phyloP scores from a whole-genome alignment of 1,140 invertebrate species.

The Cyphomyrmex costatus region DNA sequence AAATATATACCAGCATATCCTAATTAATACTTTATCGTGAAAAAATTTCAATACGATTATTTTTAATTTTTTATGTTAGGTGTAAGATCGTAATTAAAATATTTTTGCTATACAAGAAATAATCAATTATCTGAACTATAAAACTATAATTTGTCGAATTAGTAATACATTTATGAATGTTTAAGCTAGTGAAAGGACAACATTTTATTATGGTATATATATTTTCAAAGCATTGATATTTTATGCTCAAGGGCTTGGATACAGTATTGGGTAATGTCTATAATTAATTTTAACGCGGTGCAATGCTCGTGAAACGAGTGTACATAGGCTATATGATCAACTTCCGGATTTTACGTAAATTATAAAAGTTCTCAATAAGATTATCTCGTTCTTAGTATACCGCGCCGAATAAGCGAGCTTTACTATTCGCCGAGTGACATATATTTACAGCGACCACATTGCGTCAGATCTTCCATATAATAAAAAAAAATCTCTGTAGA shows the following conservation, averaged over 20 bases:
- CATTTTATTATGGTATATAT: slow-evolving; percentile 14
- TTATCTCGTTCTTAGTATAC: slow-evolving; percentile 67
- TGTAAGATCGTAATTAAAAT: background rate
- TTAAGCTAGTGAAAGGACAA: background rate
- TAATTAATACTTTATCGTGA: background rate
- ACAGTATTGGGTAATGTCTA: slow-evolving; percentile 66
- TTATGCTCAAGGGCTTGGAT: slow-evolving; percentile 78
- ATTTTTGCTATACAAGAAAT: background rate
- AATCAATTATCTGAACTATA: background rate
- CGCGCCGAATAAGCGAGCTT: slow-evolving; percentile 66
- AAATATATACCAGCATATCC: slow-evolving; percentile 26
- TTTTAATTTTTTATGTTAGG: background rate
- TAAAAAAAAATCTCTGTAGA: slow-evolving; percentile 5
- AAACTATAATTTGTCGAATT: background rate
- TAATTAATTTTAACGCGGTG: slow-evolving; percentile 68
- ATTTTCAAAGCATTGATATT: slow-evolving; percentile 53
- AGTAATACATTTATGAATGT: background rate
- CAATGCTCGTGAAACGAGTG: slow-evolving; percentile 73
- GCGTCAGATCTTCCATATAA: slow-evolving; percentile 49
- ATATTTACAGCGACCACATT: slow-evolving; percentile 33
- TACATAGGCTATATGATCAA: slow-evolving; percentile 59
- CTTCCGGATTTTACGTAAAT: slow-evolving; percentile 43
- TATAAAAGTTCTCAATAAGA: slow-evolving; percentile 66
- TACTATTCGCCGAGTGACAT: slow-evolving; percentile 19
- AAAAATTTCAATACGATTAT: background rate